Evolutionary conservation across 2,888 invertebrate species (phyloP).

Genomic region (Arctia plantaginis): DNA sequence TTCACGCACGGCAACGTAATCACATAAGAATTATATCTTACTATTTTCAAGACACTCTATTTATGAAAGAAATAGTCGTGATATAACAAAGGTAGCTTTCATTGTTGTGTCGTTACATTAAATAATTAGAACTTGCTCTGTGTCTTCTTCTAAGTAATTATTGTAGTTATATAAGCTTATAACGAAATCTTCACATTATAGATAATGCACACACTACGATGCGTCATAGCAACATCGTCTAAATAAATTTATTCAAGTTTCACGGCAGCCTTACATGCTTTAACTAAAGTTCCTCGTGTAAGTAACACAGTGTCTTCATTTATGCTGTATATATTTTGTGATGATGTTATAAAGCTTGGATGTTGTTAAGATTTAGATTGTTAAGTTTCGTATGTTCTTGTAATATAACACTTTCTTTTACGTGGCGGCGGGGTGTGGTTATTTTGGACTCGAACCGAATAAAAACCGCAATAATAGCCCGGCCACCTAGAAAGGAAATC

Average conservation of each 20-base stretch:
- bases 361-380: neutral
- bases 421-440: too few species aligned
- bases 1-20: too few species aligned
- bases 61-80: too few species aligned
- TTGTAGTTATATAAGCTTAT: neutral
- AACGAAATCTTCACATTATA: conserved; percentile 14
- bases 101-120: too few species aligned
- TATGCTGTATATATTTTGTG: conserved; percentile 20
- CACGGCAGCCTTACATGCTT: conserved; percentile 14
- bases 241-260: conserved; percentile 45
- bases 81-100: too few species aligned
- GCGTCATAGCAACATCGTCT: conserved; percentile 27
- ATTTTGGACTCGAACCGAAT: too few species aligned
- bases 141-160: neutral
- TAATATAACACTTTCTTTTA: too few species aligned
- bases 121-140: neutral
- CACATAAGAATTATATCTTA: too few species aligned
- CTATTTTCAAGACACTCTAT: too few species aligned
- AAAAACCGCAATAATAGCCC: too few species aligned
- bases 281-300: conserved; percentile 28
- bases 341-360: neutral
- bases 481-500: too few species aligned
- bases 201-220: conserved; percentile 20
- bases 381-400: neutral
- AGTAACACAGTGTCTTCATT: conserved; percentile 33